Percentiles rank a stretch among this genome's conserved stretches.
Evolutionary conservation across 2,797 vertebrate species (phyloP).

Genomic region (Scolopax bukidnonensis): DNA sequence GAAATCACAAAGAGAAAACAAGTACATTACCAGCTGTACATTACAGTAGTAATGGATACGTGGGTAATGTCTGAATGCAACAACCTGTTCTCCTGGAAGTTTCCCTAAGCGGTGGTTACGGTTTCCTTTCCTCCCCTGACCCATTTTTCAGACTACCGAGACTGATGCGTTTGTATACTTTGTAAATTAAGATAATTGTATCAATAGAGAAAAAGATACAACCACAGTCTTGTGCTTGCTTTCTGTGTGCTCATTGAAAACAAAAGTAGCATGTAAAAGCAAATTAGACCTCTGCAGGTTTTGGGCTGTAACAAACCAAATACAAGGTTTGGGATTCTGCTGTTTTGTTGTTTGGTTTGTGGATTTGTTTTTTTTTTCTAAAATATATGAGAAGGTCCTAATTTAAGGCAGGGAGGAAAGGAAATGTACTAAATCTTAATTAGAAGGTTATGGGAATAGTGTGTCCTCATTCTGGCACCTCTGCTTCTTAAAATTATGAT

Average conservation of each 20-base stretch:
- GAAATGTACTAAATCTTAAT: background rate
- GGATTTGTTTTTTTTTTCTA: background rate
- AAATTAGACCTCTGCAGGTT: background rate
- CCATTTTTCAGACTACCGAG: background rate
- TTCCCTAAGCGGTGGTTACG: accelerated
- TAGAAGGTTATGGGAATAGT: background rate
- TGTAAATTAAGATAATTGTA: background rate
- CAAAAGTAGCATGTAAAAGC: background rate
- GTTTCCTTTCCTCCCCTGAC: background rate
- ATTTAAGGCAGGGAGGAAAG: slow-evolving; percentile 1
- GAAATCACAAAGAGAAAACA: background rate
- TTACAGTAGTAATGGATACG: background rate
- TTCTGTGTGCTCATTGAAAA: background rate
- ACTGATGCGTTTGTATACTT: background rate
- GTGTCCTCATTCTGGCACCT: background rate
- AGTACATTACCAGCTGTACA: background rate
- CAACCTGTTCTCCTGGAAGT: background rate
- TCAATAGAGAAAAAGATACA: background rate
- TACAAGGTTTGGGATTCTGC: background rate
- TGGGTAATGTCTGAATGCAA: background rate
- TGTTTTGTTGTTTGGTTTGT: background rate
- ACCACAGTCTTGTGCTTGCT: background rate
- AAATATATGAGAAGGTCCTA: background rate
- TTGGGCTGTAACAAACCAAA: background rate
- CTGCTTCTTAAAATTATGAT: background rate